Evolutionary conservation across 92 coral and sea anemone genomes (phyloP).

Genomic region (Porites evermanni): DNA sequence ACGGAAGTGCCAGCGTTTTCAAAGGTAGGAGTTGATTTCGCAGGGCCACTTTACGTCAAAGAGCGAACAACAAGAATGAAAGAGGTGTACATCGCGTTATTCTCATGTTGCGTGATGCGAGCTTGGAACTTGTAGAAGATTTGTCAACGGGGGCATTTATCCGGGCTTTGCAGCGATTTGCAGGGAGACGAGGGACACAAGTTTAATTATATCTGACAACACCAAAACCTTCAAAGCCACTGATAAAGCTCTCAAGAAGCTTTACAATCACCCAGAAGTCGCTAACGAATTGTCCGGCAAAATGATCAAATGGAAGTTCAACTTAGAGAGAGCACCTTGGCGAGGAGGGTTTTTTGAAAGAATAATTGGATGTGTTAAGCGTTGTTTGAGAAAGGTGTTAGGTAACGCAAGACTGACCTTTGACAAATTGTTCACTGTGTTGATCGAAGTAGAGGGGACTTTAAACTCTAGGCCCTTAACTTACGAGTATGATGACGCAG

Average conservation of each 20-base stretch:
- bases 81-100: conserved; percentile 35
- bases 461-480: conserved; percentile 61
- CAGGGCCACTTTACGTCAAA: conserved; percentile 58
- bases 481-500: conserved; percentile 44
- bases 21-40: conserved; percentile 54
- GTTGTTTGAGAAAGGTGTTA: conserved; percentile 37
- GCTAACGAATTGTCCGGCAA: conserved; percentile 2
- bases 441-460: conserved; percentile 65
- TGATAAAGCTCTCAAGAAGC: conserved; percentile 12
- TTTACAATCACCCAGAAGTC: conserved; percentile 37
- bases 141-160: conserved; percentile 31
- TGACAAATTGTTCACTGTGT: conserved; percentile 52
- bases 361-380: conserved; percentile 42
- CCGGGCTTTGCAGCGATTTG: conserved; percentile 25
- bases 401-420: conserved; percentile 56
- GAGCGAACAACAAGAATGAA: conserved; percentile 8
- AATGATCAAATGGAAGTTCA: conserved; percentile 44
- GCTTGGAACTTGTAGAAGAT: conserved; percentile 41
- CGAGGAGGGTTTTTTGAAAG: conserved; percentile 55
- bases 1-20: conserved; percentile 31
- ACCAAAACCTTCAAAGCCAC: conserved; percentile 44
- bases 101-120: conserved; percentile 41
- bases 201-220: conserved; percentile 43
- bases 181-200: conserved; percentile 48
- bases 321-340: conserved; percentile 57